phyloP scores from a whole-genome alignment of 2,888 invertebrate genomes.

The Agrenia bidenticulata region DNA sequence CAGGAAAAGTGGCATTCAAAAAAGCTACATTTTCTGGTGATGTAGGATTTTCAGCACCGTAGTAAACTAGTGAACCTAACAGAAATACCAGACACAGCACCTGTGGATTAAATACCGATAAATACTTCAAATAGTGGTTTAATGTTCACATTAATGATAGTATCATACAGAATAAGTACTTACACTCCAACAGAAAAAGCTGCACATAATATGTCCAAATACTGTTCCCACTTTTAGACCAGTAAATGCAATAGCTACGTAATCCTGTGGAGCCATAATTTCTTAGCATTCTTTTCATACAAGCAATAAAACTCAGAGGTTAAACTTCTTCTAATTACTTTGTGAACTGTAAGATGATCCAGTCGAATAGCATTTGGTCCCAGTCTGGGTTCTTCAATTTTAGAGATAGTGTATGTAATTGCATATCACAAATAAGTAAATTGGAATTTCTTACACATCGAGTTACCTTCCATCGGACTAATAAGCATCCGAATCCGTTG shows the following conservation, averaged over 20 bases:
- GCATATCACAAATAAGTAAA: neutral
- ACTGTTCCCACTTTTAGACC: conserved; percentile 24
- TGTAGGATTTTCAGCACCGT: neutral
- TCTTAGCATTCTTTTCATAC: neutral
- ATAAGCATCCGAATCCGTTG: conserved; percentile 26
- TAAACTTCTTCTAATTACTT: neutral
- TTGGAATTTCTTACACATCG: neutral
- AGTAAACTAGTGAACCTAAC: neutral
- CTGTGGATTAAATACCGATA: neutral
- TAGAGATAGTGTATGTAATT: too few species aligned
- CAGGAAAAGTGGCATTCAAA: neutral
- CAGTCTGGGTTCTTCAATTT: conserved; percentile 12
- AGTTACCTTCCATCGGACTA: conserved; percentile 20
- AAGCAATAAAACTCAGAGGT: neutral
- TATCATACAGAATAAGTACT: neutral
- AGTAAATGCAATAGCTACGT: conserved; percentile 23
- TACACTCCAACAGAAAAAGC: conserved; percentile 29
- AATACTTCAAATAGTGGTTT: neutral
- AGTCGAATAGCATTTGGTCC: conserved; percentile 26
- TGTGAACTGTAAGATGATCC: conserved; percentile 25
- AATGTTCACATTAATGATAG: too few species aligned
- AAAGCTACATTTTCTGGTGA: neutral
- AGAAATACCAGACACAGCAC: neutral
- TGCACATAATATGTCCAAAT: conserved; percentile 26
- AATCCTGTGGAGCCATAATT: conserved; percentile 13